phyloP scores from a whole-genome alignment of 1,140 invertebrate species.

The Solen grandis region DNA sequence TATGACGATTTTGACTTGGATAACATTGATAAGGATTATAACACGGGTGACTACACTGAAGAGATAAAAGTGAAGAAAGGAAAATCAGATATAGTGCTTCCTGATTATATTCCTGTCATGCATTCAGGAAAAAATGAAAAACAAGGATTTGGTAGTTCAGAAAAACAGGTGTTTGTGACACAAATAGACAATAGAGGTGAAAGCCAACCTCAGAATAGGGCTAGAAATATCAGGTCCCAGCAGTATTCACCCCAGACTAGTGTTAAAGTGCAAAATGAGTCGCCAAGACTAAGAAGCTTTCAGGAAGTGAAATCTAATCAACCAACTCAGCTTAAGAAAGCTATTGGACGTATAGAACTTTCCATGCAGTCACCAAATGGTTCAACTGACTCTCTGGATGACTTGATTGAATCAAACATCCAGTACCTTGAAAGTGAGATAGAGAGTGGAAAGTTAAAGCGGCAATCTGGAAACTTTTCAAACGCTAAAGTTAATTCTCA shows the following conservation, averaged over 20 bases:
- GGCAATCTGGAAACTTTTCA: conserved; percentile 47
- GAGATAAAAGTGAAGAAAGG: conserved; percentile 21
- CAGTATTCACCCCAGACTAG: too few species aligned
- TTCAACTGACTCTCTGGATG: conserved; percentile 75
- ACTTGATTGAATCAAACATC: conserved; percentile 76
- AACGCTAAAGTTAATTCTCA: conserved; percentile 8
- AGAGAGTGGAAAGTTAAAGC: conserved; percentile 65
- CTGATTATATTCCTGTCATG: conserved; percentile 30
- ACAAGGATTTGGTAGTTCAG: background rate
- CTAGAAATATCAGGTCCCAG: background rate
- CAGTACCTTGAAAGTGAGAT: conserved; percentile 75
- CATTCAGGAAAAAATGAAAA: background rate
- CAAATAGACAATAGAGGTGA: background rate
- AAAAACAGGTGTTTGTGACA: background rate
- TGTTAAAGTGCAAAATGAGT: conserved; percentile 42
- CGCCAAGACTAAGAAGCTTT: conserved; percentile 48
- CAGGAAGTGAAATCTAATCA: conserved; percentile 52
- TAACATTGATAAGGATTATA: conserved; percentile 3
- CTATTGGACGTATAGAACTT: conserved; percentile 54
- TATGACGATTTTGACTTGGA: conserved; percentile 43
- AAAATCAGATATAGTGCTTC: conserved; percentile 36
- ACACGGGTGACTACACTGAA: conserved; percentile 29
- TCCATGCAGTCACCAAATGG: conserved; percentile 62
- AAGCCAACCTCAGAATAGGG: background rate
- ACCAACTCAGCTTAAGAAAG: conserved; percentile 58